Conservation (phyloP, 1,140 invertebrate genomes). For the Halotydeus destructor region DNA sequence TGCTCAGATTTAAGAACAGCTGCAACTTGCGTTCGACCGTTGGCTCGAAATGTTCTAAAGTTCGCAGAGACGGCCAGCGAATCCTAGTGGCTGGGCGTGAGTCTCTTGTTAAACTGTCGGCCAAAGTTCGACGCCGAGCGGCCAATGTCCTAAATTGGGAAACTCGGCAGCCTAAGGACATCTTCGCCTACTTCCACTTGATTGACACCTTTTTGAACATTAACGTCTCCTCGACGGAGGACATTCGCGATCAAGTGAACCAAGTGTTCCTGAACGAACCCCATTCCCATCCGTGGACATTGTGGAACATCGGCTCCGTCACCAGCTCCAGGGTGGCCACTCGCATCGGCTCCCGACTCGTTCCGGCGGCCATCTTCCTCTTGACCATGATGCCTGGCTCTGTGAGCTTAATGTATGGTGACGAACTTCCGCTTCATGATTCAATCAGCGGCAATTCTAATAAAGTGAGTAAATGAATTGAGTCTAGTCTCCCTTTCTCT, state of each 20-base stretch:
- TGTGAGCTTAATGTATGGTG: conserved; percentile 54
- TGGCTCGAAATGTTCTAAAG: not conserved
- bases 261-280: conserved; percentile 8
- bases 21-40: no score
- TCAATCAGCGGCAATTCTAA: conserved; percentile 12
- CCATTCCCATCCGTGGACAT: conserved; percentile 22
- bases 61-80: not conserved
- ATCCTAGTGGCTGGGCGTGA: not conserved
- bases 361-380: conserved; percentile 37
- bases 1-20: not conserved
- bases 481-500: not conserved
- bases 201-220: conserved; percentile 42
- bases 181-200: conserved; percentile 42
- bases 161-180: conserved; percentile 13
- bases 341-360: conserved; percentile 31
- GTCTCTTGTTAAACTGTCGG: not conserved
- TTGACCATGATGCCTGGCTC: conserved; percentile 54
- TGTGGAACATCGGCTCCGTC: conserved; percentile 45
- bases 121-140: not conserved
- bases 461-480: conserved; percentile 16
- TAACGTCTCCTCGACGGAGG: conserved; percentile 6
- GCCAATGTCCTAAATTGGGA: not conserved
- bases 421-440: conserved; percentile 37
- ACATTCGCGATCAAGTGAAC: conserved; percentile 11
- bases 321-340: conserved; percentile 33